Conservation (phyloP, 2,888 invertebrate genomes). For the Dastarcus helophoroides region DNA sequence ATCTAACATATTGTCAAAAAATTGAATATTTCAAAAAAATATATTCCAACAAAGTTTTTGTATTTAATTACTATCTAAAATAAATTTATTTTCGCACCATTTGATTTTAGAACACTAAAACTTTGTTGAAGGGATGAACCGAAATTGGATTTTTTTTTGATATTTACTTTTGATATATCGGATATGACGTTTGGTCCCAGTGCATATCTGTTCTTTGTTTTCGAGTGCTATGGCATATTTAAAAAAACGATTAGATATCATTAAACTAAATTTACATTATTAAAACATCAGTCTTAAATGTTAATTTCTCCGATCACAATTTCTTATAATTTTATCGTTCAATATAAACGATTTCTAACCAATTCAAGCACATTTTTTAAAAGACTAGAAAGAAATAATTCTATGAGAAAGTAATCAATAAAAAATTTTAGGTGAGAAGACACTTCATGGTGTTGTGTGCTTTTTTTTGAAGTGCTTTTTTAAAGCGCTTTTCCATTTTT, state of each 20-base stretch:
- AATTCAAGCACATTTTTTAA: conserved; percentile 20
- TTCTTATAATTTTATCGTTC: too few relatives aligned
- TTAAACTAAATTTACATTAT: conserved; percentile 4
- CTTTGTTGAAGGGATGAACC: too few relatives aligned
- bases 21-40: conserved; percentile 32
- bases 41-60: conserved; percentile 19
- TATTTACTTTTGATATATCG: conserved; percentile 31
- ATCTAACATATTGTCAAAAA: conserved; percentile 39
- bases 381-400: conserved; percentile 19
- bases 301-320: conserved; percentile 33
- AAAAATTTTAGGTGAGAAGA: conserved; percentile 28
- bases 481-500: conserved; percentile 8
- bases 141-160: too few relatives aligned
- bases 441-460: conserved; percentile 35
- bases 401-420: conserved; percentile 8
- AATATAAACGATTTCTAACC: conserved; percentile 20
- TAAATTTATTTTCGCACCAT: conserved; percentile 19
- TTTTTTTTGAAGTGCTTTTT: conserved; percentile 14
- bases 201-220: conserved; percentile 17
- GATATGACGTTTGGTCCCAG: conserved; percentile 41
- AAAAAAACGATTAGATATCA: conserved; percentile 18
- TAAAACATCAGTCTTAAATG: conserved; percentile 31
- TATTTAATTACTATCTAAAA: conserved; percentile 14
- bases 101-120: too few relatives aligned
- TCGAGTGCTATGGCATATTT: conserved; percentile 33